phyloP scores from a whole-genome alignment of 2,113 vertebrate genomes.

The Pedionomus torquatus region DNA sequence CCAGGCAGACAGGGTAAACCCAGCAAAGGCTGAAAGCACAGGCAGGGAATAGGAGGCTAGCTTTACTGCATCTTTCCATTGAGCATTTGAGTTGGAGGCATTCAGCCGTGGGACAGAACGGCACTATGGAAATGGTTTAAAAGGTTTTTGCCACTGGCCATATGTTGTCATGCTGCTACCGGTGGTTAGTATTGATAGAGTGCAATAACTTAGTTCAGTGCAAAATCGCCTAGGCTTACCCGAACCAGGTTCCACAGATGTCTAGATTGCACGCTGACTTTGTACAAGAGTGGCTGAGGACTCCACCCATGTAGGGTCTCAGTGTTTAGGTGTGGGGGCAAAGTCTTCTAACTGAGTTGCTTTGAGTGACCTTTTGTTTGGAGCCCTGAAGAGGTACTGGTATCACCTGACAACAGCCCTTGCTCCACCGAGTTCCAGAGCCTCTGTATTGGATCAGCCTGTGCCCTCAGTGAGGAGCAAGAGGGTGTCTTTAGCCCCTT shows the following conservation, averaged over 20 bases:
- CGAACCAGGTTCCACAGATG: background rate
- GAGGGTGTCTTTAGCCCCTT: background rate
- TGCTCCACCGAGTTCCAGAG: background rate
- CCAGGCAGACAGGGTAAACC: rapidly evolving
- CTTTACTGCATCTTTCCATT: rapidly evolving
- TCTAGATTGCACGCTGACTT: background rate
- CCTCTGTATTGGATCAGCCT: rapidly evolving
- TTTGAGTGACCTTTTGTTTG: background rate
- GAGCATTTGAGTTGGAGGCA: background rate
- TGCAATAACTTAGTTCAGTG: too few species aligned
- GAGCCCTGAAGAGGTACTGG: background rate
- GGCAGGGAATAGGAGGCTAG: rapidly evolving
- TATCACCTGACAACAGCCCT: background rate
- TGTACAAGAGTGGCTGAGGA: background rate
- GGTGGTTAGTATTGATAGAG: background rate
- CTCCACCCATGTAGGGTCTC: rapidly evolving
- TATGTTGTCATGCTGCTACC: rapidly evolving
- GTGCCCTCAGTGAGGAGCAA: rapidly evolving
- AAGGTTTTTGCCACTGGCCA: background rate
- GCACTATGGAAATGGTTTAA: background rate
- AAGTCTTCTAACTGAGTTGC: background rate
- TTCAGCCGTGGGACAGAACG: rapidly evolving
- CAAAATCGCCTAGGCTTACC: background rate
- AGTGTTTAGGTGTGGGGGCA: background rate
- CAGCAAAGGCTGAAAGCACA: background rate